Base-by-base conservation (phyloP, 2,797 vertebrate genomes). In the Galaxias olidus region DNA sequence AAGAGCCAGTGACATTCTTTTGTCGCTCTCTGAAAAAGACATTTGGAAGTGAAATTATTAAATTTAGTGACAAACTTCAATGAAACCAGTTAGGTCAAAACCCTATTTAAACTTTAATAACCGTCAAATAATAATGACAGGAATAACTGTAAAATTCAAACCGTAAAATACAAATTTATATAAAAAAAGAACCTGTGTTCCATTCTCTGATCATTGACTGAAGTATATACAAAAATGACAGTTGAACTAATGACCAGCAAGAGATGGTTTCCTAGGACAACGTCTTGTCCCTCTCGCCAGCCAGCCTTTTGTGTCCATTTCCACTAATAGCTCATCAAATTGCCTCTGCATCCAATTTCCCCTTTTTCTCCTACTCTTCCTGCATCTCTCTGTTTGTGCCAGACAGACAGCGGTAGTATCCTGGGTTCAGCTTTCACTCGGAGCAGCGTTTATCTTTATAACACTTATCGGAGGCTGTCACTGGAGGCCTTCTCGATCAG, bases 1-100 rank as follows among this genome's bases (percentile, higher is more conserved):
- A 88, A 88, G 86, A 85, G 78, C 77, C 81, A 80, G 52, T 76
- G 59, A 74, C 81, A 79, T 76, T 77, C 71, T 47, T 47, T 79
- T 79, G 71, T 73, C 77, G 78, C 69, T 75, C 76, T 80, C 74
- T 18, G 55, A 43, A 43, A n/a, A 15, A 30, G 40, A 41, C 53
- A 55, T 30, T 9, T 30, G 53, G 19, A 41, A 55, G 14, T 18
- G 13, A 54, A 20, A 12, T 30, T 11, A 30, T 14, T 20, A 10
- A 13, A 13, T 6, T 55, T 41, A 1, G 41, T 10, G 41, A 18
- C 43, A 46, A 47, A 4, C 42, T 30, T 30, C 30, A 2, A 30
- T 30, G 30, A 30, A 2, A 30, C 3, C 30, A 30, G 30, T 30
- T 2, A 30, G 30, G 30, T 30, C 30, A 30, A 30, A 30, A 30